A percentile compares a stretch with the other conserved stretches of the same genome.
These are phyloP conservation scores for Papilio dardanus DNA, from an alignment of 1,140 invertebrate species.

Conservation along the genomic window DNA sequence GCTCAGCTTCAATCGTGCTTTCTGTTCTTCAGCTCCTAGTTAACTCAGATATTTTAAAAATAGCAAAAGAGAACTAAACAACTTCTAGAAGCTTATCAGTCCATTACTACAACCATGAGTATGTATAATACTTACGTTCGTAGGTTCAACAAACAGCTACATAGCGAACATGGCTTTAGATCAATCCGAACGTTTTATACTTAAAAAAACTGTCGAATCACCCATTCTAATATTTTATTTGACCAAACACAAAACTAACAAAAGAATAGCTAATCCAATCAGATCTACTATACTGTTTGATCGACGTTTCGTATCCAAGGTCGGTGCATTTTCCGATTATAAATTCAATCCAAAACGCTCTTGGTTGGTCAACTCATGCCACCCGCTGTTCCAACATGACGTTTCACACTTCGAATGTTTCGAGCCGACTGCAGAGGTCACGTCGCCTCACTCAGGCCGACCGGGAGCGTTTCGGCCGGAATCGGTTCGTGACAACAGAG, in stretches of 20 bases:
- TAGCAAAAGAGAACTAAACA: too few species aligned
- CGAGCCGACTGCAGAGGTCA: conserved; percentile 68
- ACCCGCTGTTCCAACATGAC: conserved; percentile 72
- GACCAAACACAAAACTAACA: conserved; percentile 60
- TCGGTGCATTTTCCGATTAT: conserved; percentile 61
- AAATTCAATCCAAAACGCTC: conserved; percentile 39
- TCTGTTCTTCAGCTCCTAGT: too few species aligned
- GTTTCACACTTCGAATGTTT: conserved; percentile 74
- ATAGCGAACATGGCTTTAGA: not conserved
- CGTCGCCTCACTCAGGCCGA: conserved; percentile 75
- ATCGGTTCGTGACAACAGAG: conserved; percentile 78
- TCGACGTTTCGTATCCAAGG: conserved; percentile 73
- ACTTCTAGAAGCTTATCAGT: too few species aligned
- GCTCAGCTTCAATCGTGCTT: too few species aligned
- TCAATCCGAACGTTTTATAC: not conserved
- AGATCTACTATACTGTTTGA: conserved; percentile 72
- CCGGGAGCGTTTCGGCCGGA: conserved; percentile 71
- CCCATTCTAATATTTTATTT: conserved; percentile 51
- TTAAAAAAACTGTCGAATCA: conserved; percentile 43
- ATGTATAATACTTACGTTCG: not conserved
- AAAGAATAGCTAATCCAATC: conserved; percentile 71
- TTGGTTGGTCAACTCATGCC: conserved; percentile 57
- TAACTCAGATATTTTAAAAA: too few species aligned
- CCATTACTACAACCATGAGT: too few species aligned
- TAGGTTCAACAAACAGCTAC: not conserved